phyloP scores from a whole-genome alignment of 2,888 invertebrate species.

The Cryptus viduatorius region DNA sequence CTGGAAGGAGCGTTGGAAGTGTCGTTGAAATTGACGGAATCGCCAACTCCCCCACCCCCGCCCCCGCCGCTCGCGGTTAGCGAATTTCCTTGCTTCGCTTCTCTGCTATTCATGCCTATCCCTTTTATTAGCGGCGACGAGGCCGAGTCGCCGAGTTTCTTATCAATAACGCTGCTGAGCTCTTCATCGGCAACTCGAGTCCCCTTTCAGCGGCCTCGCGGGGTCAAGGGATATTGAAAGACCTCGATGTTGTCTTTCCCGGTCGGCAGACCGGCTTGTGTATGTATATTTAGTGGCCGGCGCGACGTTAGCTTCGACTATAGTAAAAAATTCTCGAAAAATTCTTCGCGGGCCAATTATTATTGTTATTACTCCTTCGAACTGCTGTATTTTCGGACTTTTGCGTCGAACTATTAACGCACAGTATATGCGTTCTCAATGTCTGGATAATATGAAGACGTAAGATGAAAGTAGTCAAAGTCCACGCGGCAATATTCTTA shows the following conservation, averaged over 20 bases:
- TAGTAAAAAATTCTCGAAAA: neutral
- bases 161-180: slow-evolving; percentile 46
- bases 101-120: slow-evolving; percentile 1
- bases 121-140: slow-evolving; percentile 8
- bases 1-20: slow-evolving; percentile 55
- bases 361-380: neutral
- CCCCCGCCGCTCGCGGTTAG: slow-evolving; percentile 13
- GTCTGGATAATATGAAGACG: neutral
- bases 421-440: slow-evolving; percentile 3
- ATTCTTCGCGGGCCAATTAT: no score
- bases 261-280: neutral
- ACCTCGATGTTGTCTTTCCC: slow-evolving; percentile 29
- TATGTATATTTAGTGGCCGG: slow-evolving; percentile 26
- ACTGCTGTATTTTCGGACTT: slow-evolving; percentile 11
- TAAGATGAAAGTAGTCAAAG: slow-evolving; percentile 39
- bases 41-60: slow-evolving; percentile 22
- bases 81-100: slow-evolving; percentile 15
- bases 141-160: slow-evolving; percentile 12
- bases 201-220: slow-evolving; percentile 7
- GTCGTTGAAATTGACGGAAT: slow-evolving; percentile 58
- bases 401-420: neutral
- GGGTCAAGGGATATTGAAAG: slow-evolving; percentile 50
- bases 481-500: slow-evolving; percentile 8
- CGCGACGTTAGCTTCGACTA: neutral
- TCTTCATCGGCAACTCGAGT: neutral